Conservation (phyloP, 2,888 invertebrate species). For the Bugula neritina region DNA sequence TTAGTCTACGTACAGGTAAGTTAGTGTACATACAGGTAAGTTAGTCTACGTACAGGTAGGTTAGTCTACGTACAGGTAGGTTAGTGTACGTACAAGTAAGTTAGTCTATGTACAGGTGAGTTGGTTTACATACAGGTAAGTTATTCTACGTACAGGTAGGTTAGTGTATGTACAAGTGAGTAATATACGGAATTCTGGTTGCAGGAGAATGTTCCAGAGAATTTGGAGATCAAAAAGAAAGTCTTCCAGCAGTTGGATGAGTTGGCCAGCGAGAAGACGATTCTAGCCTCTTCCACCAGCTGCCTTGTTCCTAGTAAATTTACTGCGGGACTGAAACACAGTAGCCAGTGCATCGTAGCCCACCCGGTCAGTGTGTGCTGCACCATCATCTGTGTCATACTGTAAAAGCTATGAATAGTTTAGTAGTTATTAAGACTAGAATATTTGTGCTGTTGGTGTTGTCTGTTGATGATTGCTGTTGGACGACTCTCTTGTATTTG, state of each 20-base stretch:
- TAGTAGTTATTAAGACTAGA: no score
- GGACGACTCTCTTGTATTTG: no score
- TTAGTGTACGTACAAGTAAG: slow-evolving; percentile 57
- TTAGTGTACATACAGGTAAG: slow-evolving; percentile 57
- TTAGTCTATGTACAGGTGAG: slow-evolving; percentile 59
- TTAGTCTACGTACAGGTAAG: slow-evolving; percentile 56
- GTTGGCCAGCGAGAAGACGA: slow-evolving; percentile 36
- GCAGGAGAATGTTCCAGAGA: slow-evolving; percentile 88
- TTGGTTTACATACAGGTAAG: slow-evolving; percentile 59
- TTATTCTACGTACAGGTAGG: slow-evolving; percentile 59
- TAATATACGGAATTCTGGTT: no score
- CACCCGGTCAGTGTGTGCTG: slow-evolving; percentile 65
- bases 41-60: slow-evolving; percentile 59
- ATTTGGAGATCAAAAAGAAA: slow-evolving; percentile 73
- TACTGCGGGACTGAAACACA: slow-evolving; percentile 71
- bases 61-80: slow-evolving; percentile 59
- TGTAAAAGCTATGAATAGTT: background rate
- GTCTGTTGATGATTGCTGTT: no score
- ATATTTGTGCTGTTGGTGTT: no score
- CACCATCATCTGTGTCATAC: background rate
- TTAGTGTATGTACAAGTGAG: no score
- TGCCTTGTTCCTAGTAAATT: slow-evolving; percentile 83
- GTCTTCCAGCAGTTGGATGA: slow-evolving; percentile 73
- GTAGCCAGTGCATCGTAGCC: slow-evolving; percentile 57
- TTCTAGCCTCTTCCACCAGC: slow-evolving; percentile 87